Conservation (phyloP, 2,113 vertebrate genomes). For the Emydocephalus ijimae region DNA sequence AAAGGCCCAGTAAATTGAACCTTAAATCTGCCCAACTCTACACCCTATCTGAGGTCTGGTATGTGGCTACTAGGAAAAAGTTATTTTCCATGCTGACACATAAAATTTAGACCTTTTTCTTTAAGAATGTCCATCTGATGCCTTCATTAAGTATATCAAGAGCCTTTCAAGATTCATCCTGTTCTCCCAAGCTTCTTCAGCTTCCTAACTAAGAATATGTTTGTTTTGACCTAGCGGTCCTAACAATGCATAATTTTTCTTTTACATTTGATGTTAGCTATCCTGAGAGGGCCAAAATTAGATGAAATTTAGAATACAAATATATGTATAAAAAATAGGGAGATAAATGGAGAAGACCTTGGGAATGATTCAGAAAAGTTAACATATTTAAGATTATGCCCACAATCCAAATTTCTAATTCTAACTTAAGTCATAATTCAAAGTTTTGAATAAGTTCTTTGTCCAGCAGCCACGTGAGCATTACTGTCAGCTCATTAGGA, state of each 20-base stretch:
- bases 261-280: neutral
- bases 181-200: neutral
- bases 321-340: neutral
- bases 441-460: neutral
- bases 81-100: neutral
- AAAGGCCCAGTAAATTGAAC: neutral
- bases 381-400: neutral
- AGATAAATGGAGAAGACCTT: neutral
- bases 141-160: neutral
- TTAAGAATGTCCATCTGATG: neutral
- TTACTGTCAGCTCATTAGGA: neutral
- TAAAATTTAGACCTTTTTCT: neutral
- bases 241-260: neutral
- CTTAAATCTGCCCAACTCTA: neutral
- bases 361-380: neutral
- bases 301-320: neutral
- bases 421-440: neutral
- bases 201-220: neutral
- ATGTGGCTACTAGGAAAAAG: neutral
- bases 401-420: neutral
- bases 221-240: neutral
- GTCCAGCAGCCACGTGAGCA: neutral
- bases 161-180: neutral
- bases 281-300: too few species aligned
- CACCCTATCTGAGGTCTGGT: neutral